Conservation (phyloP, 2,888 invertebrate genomes). For the Anthrax anthrax region DNA sequence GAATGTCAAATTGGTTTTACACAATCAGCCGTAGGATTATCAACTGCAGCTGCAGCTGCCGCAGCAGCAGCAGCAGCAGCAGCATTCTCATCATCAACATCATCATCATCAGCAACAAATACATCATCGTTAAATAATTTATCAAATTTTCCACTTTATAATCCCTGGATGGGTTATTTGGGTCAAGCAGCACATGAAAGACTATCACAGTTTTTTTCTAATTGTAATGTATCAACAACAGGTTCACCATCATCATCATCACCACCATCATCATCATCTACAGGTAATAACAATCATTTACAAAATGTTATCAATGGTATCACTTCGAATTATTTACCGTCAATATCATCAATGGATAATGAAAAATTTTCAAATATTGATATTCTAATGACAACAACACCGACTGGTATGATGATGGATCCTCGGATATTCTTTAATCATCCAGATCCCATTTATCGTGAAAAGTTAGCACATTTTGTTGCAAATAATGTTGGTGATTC, state of each 20-base stretch:
- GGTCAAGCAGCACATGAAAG: slow-evolving; percentile 30
- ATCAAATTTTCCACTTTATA: slow-evolving; percentile 30
- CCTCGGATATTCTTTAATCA: slow-evolving; percentile 15
- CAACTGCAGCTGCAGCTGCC: not conserved
- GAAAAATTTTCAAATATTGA: slow-evolving; percentile 1
- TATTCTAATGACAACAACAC: not conserved
- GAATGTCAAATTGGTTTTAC: not conserved
- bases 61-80: not conserved
- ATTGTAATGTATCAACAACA: slow-evolving; percentile 1
- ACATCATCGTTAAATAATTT: slow-evolving; percentile 17
- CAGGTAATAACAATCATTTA: slow-evolving; percentile 1
- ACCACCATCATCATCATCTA: slow-evolving; percentile 2
- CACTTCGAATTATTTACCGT: not conserved
- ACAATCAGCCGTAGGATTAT: not conserved
- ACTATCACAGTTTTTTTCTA: slow-evolving; percentile 25
- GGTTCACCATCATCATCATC: slow-evolving; percentile 1
- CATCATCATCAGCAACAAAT: slow-evolving; percentile 10
- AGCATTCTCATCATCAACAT: not conserved
- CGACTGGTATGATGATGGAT: slow-evolving; percentile 13
- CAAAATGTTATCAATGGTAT: not conserved
- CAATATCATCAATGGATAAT: not conserved
- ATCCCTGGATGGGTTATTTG: slow-evolving; percentile 34
- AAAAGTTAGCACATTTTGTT: slow-evolving; percentile 11
- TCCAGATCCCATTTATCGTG: slow-evolving; percentile 5
- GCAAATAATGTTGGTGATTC: slow-evolving; percentile 14